Conservation (phyloP, 2,797 vertebrate species). For the Galagoides demidoff region DNA sequence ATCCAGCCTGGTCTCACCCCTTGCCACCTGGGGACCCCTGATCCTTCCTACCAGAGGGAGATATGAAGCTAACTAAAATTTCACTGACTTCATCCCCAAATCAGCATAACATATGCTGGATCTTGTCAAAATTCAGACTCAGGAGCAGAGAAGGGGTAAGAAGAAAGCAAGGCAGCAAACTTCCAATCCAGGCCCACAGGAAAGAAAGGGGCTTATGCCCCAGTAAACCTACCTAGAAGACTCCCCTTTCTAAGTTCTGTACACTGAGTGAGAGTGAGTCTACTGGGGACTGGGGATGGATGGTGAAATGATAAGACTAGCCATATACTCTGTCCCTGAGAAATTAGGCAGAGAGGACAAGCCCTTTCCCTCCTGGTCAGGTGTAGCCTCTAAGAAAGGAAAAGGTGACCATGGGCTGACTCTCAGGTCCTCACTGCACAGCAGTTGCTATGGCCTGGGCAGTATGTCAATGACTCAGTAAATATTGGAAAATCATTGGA, state of each 20-base stretch:
- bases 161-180: conserved; percentile 15
- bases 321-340: conserved; percentile 2
- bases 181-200: neutral
- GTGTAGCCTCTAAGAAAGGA: neutral
- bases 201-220: neutral
- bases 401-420: neutral
- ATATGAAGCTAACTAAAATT: conserved; percentile 84
- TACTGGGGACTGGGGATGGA: neutral
- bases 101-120: conserved; percentile 82
- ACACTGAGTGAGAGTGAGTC: neutral
- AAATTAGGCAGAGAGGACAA: conserved; percentile 12
- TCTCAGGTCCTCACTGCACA: conserved; percentile 17
- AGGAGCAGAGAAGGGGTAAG: neutral
- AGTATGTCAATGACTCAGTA: accelerated
- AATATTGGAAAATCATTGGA: conserved; percentile 55
- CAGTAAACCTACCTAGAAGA: neutral
- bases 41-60: conserved; percentile 43
- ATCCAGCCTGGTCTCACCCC: neutral
- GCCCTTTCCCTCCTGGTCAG: conserved; percentile 8
- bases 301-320: neutral
- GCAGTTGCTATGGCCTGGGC: neutral
- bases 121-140: conserved; percentile 71
- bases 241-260: neutral
- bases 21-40: conserved; percentile 12
- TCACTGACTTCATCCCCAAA: conserved; percentile 81